These are phyloP conservation scores for Castor canadensis DNA, from an alignment of 2,113 vertebrate genomes.

Conservation along the genomic window DNA sequence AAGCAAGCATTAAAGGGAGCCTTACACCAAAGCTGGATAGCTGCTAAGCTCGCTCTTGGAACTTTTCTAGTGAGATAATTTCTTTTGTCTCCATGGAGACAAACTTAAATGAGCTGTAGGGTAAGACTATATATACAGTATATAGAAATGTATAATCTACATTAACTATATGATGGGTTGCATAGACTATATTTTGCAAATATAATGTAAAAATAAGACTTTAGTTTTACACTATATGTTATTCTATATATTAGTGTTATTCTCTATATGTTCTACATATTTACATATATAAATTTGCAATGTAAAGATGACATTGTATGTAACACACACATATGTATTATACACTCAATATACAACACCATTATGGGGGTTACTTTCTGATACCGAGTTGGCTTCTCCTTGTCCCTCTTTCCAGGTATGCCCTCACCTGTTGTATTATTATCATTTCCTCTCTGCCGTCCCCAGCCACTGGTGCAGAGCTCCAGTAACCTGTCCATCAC, in stretches of 20 bases:
- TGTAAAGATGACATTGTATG: not conserved
- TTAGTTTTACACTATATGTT: not conserved
- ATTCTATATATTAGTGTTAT: not conserved
- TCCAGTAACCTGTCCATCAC: constrained; percentile 74
- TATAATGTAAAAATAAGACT: not conserved
- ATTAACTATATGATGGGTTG: constrained; percentile 33
- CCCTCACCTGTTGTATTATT: not conserved
- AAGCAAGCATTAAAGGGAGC: constrained; percentile 23
- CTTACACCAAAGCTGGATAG: constrained; percentile 4
- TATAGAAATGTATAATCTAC: constrained; percentile 13
- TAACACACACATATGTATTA: accelerated
- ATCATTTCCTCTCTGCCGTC: constrained; percentile 47
- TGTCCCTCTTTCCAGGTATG: not conserved
- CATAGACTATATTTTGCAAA: not conserved
- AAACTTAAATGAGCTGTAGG: constrained; percentile 69
- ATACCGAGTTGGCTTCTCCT: constrained; percentile 50
- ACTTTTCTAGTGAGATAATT: constrained; percentile 38
- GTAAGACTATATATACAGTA: constrained; percentile 68
- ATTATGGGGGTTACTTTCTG: constrained; percentile 62
- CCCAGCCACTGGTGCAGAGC: constrained; percentile 66
- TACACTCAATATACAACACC: not conserved
- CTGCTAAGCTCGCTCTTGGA: constrained; percentile 56
- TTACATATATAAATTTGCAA: not conserved
- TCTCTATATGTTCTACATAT: not conserved
- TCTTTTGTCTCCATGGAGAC: constrained; percentile 3